Percentiles rank a stretch among this genome's conserved stretches.
These are phyloP conservation scores for Gryllus bimaculatus DNA, from an alignment of 1,140 invertebrate genomes.

Conservation along the genomic window DNA sequence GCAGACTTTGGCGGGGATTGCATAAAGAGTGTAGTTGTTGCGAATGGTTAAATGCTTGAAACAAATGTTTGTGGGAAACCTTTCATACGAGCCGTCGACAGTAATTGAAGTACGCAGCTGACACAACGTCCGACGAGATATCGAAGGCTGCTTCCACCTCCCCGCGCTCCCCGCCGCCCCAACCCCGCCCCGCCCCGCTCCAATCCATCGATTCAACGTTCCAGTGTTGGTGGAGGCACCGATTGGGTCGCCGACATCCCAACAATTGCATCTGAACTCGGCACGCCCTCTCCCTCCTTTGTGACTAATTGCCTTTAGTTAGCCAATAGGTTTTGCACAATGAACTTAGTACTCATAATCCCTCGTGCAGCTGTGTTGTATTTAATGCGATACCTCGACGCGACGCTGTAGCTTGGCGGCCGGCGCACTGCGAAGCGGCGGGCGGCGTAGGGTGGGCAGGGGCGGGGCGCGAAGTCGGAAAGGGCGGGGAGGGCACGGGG, in stretches of 20 bases:
- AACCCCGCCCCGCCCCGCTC: no score
- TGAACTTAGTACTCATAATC: constrained; percentile 5
- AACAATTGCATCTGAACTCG: constrained; percentile 4
- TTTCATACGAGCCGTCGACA: background rate
- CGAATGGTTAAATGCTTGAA: background rate
- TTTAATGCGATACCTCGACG: background rate
- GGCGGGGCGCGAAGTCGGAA: background rate
- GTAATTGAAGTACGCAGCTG: background rate
- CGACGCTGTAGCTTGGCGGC: background rate
- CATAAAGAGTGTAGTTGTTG: background rate
- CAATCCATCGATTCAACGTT: background rate
- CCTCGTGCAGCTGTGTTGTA: background rate
- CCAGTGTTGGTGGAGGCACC: background rate
- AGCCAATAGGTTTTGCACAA: constrained; percentile 4
- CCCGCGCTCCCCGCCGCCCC: background rate
- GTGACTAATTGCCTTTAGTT: constrained; percentile 4
- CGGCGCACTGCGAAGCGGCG: background rate
- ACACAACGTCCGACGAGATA: background rate
- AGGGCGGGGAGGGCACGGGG: no score
- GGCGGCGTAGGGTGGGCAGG: no score
- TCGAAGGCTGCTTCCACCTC: background rate
- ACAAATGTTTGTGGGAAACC: background rate
- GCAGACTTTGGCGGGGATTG: no score
- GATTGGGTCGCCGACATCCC: background rate
- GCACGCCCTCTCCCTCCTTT: background rate